Conservation (phyloP, 2,113 vertebrate species). For the Marmota flaviventris region DNA sequence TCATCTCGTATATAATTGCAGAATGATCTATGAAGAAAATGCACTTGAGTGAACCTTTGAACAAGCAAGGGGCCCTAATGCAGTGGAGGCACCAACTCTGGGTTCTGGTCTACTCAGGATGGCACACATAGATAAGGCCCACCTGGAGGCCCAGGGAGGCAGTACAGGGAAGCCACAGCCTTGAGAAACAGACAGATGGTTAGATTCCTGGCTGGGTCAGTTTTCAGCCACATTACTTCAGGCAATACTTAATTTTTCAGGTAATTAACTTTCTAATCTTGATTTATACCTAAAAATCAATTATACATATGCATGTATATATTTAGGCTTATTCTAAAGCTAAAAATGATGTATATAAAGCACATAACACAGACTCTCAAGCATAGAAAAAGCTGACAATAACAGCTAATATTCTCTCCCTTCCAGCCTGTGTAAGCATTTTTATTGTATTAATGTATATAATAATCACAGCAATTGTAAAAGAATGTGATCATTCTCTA, state of each 20-base stretch:
- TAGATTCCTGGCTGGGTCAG: neutral
- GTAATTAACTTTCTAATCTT: neutral
- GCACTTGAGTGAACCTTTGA: too few species aligned
- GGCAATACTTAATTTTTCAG: neutral
- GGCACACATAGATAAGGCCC: accelerated
- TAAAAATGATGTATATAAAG: neutral
- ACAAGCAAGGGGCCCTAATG: neutral
- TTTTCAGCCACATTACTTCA: neutral
- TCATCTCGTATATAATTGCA: neutral
- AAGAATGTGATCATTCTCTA: neutral
- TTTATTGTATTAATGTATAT: neutral
- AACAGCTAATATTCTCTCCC: neutral
- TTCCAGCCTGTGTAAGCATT: neutral
- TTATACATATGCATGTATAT: neutral
- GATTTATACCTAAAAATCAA: neutral
- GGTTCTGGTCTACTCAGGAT: neutral
- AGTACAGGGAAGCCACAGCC: too few species aligned
- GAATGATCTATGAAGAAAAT: neutral
- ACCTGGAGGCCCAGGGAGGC: accelerated
- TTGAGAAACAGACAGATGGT: neutral
- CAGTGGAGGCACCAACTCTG: accelerated
- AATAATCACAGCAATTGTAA: neutral
- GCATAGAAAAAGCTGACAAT: neutral
- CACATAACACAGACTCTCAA: neutral
- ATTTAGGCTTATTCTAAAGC: neutral